phyloP scores from a whole-genome alignment of 1,140 invertebrate species.

The Chionoecetes opilio region DNA sequence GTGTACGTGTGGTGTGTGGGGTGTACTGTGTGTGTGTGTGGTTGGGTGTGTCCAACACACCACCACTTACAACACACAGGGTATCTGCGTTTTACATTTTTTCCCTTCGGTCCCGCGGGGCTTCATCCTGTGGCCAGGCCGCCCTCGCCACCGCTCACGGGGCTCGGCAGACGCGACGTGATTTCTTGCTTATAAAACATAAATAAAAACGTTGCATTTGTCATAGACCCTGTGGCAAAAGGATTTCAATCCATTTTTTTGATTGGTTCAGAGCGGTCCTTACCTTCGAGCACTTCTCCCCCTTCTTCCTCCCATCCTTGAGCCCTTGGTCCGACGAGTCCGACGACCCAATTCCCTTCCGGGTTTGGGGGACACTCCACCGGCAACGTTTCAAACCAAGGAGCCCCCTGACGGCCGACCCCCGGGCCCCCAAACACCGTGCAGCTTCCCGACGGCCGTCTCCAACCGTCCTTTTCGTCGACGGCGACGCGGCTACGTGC shows the following conservation, averaged over 20 bases:
- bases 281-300: no score
- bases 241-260: no score
- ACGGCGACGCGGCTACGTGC: constrained; percentile 50
- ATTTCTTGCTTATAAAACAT: background rate
- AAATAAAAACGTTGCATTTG: no score
- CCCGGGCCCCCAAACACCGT: constrained; percentile 25
- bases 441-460: constrained; percentile 50
- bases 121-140: background rate
- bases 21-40: background rate
- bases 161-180: background rate
- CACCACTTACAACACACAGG: background rate
- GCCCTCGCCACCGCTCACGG: background rate
- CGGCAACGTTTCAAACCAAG: constrained; percentile 40
- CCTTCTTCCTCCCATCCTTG: no score
- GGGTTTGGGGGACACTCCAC: background rate
- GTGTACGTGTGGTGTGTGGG: background rate
- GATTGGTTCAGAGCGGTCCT: background rate
- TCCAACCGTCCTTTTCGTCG: constrained; percentile 35
- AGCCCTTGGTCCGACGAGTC: background rate
- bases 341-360: background rate
- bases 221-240: no score
- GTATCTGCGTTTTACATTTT: background rate
- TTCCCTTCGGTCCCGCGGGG: no score
- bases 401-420: background rate
- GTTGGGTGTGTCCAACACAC: background rate